A percentile compares a stretch with the other conserved stretches of the same genome.
phyloP scores from a whole-genome alignment of 2,113 vertebrate genomes.

The Antidorcas marsupialis region DNA sequence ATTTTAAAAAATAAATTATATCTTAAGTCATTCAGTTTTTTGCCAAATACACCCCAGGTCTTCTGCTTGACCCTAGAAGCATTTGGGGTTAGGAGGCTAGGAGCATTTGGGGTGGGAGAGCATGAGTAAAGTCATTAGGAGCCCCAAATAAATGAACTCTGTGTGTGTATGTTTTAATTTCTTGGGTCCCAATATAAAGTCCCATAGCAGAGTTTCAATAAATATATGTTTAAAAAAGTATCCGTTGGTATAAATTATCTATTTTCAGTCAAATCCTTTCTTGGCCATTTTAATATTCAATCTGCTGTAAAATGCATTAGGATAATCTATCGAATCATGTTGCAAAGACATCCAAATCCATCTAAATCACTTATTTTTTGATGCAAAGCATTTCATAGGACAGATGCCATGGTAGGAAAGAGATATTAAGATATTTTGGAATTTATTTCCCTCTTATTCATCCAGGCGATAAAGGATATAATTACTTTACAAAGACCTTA shows the following conservation, averaged over 20 bases:
- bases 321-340: not conserved
- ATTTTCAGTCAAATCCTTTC: conserved; percentile 48
- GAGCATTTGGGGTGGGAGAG: not conserved
- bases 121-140: not conserved
- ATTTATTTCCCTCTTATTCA: conserved; percentile 35
- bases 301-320: conserved; percentile 53
- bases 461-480: not conserved
- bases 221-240: conserved; percentile 31
- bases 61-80: not conserved
- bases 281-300: conserved; percentile 41
- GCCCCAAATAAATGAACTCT: not conserved
- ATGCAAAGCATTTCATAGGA: conserved; percentile 36
- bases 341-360: conserved; percentile 33
- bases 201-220: not conserved
- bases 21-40: not conserved
- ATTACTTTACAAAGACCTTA: conserved; percentile 36
- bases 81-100: not conserved
- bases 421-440: conserved; percentile 29
- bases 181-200: not conserved
- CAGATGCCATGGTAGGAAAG: conserved; percentile 27
- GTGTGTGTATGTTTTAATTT: not conserved
- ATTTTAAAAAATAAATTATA: not conserved
- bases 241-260: conserved; percentile 26
- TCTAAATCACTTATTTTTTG: conserved; percentile 26
- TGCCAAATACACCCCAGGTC: not conserved